phyloP scores from a whole-genome alignment of 2,888 invertebrate genomes.

The Orthonevra nobilis region DNA sequence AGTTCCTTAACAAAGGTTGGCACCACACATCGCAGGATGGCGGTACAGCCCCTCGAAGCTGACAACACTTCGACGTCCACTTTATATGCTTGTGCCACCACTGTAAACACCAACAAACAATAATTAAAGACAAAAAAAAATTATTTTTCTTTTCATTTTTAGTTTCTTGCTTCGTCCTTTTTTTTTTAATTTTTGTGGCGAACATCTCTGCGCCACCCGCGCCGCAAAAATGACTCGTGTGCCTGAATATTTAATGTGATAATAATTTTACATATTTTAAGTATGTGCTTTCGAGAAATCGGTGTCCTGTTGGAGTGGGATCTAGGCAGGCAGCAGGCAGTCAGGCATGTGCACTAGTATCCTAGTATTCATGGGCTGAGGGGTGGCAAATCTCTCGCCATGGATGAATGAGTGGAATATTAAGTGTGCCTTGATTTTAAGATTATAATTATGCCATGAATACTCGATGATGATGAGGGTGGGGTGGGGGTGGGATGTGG shows the following conservation, averaged over 20 bases:
- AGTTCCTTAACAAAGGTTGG: conserved; percentile 88
- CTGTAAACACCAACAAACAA: conserved; percentile 78
- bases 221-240: conserved; percentile 58
- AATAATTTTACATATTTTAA: conserved; percentile 64
- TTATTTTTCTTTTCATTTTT: conserved; percentile 21
- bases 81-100: conserved; percentile 87
- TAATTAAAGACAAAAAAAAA: conserved; percentile 40
- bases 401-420: conserved; percentile 64
- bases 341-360: too few species aligned
- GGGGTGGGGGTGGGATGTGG: conserved; percentile 8
- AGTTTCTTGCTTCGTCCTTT: conserved; percentile 37
- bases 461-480: conserved; percentile 54
- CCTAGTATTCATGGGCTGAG: too few species aligned
- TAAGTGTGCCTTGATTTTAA: conserved; percentile 70
- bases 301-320: too few species aligned
- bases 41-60: conserved; percentile 86
- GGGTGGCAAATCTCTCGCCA: conserved; percentile 52
- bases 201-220: too few species aligned
- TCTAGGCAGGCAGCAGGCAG: too few species aligned
- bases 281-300: too few species aligned
- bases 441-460: conserved; percentile 70
- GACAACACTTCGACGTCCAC: conserved; percentile 87
- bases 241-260: conserved; percentile 67
- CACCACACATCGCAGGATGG: conserved; percentile 86
- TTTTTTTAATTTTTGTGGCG: too few species aligned